Base-by-base conservation (phyloP, 1,140 invertebrate genomes). In the Laodelphax striatellus region DNA sequence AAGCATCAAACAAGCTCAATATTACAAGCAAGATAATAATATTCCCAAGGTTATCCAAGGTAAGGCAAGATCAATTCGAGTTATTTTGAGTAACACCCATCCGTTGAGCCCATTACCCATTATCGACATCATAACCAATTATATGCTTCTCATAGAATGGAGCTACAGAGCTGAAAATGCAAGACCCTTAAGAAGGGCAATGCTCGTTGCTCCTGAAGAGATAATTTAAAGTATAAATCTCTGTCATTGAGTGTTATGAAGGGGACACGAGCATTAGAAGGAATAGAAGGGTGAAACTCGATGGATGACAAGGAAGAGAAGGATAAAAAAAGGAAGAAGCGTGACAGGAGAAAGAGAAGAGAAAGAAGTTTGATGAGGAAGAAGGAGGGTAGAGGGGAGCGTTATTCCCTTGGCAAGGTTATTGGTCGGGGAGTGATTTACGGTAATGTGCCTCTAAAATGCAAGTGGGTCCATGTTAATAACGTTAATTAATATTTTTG, bases 401-500 rank as follows among this genome's bases (percentile, higher is more conserved):
- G 9, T 50, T 17, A 50, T 22, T 50, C 46, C 16, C 46, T 50
- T 50, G 46, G 46, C 46, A 50, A 50, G 16, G 46, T 50, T 50
- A 50, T 50, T 50, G 46, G 46, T 50, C 9, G 21, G 46, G 46
- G 46, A 50, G 21, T 50, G 46, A 50, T 50, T 50, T 50, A 50
- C 21, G 46, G 46, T 50, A 50, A 50, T 50, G 46, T 22, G 46
- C 16, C 46, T 50, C 46, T 50, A 50, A 50, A 50, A 50, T 50
- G 46, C 46, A 50, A 50, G 46, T 50, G 46, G 46, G 46, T 22
- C 46, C 46, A 22, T 50, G 46, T 50, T 50, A 50, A 50, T 50
- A 50, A 50, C 46, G 46, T 50, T 50, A 50, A 50, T 50, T 50
- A 50, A 50, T 50, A 50, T 50, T 50, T 50, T 50, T 50, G 46